Percentiles rank a stretch among this genome's conserved stretches.
Evolutionary conservation across 2,888 invertebrate genomes (phyloP).

Genomic region (Phyllotreta cruciferae): DNA sequence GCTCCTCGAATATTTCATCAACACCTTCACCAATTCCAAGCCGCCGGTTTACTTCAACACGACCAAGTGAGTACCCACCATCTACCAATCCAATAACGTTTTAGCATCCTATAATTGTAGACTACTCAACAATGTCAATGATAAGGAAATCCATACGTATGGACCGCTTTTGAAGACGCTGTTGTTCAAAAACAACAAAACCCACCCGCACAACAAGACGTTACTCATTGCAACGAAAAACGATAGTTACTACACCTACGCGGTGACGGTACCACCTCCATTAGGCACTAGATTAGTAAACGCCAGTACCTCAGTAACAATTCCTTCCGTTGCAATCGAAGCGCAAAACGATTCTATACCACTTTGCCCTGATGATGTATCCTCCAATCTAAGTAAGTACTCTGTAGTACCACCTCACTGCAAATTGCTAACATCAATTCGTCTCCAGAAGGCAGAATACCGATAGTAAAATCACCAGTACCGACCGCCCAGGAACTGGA

Average conservation of each 20-base stretch:
- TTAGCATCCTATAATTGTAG: background rate
- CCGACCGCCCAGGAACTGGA: conserved; percentile 73
- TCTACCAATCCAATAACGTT: background rate
- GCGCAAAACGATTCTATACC: conserved; percentile 46
- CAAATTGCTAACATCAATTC: background rate
- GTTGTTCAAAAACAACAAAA: conserved; percentile 42
- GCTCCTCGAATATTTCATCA: conserved; percentile 74
- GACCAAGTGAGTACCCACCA: conserved; percentile 59
- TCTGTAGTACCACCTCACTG: conserved; percentile 10
- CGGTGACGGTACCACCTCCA: conserved; percentile 43
- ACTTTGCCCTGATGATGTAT: conserved; percentile 67
- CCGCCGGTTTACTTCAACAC: conserved; percentile 59
- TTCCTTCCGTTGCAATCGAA: conserved; percentile 35
- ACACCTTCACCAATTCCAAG: conserved; percentile 67
- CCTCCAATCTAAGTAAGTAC: conserved; percentile 70
- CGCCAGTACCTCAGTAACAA: conserved; percentile 17
- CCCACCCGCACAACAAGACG: conserved; percentile 33
- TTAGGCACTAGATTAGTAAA: conserved; percentile 35
- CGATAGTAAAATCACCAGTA: conserved; percentile 70
- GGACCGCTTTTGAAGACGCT: conserved; percentile 44
- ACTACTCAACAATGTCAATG: conserved; percentile 7
- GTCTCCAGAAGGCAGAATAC: conserved; percentile 70
- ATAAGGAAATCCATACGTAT: conserved; percentile 35
- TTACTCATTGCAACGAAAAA: conserved; percentile 30
- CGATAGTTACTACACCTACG: conserved; percentile 39